Evolutionary conservation across 1,140 invertebrate species (phyloP).

Genomic region (Galleria mellonella): DNA sequence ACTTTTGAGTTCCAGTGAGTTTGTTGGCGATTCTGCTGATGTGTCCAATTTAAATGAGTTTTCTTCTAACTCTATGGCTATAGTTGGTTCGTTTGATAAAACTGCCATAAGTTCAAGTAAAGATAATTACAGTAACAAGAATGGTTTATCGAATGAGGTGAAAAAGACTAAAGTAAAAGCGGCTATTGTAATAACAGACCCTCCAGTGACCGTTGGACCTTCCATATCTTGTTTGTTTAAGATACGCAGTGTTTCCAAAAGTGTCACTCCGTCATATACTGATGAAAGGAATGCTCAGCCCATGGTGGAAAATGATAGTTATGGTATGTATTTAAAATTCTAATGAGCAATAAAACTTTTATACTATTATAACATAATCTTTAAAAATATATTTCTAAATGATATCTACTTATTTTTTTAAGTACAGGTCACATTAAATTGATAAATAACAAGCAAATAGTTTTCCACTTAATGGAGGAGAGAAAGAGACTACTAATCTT

Average conservation of each 20-base stretch:
- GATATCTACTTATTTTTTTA: too few relatives aligned
- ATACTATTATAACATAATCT: too few relatives aligned
- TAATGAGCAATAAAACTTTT: too few relatives aligned
- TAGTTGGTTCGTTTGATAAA: constrained; percentile 24
- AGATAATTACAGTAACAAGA: constrained; percentile 17
- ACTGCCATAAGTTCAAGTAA: constrained; percentile 20
- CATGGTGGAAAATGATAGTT: constrained; percentile 51
- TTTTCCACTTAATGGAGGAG: too few relatives aligned
- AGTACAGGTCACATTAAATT: too few relatives aligned
- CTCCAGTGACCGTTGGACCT: constrained; percentile 25
- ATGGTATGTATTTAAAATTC: constrained; percentile 40
- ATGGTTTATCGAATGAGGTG: constrained; percentile 27
- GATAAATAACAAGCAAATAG: too few relatives aligned
- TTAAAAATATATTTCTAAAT: too few relatives aligned
- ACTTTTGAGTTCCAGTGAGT: constrained; percentile 14
- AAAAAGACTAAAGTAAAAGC: constrained; percentile 40
- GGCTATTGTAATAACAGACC: constrained; percentile 23
- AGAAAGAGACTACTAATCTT: too few relatives aligned
- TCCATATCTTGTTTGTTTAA: constrained; percentile 55
- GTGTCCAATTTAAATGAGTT: constrained; percentile 27
- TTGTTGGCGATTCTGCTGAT: constrained; percentile 17
- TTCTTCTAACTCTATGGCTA: constrained; percentile 27
- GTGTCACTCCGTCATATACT: constrained; percentile 49
- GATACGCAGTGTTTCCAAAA: constrained; percentile 43
- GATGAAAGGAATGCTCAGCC: constrained; percentile 48